phyloP scores from a whole-genome alignment of 2,113 vertebrate species.

The Bucco capensis region DNA sequence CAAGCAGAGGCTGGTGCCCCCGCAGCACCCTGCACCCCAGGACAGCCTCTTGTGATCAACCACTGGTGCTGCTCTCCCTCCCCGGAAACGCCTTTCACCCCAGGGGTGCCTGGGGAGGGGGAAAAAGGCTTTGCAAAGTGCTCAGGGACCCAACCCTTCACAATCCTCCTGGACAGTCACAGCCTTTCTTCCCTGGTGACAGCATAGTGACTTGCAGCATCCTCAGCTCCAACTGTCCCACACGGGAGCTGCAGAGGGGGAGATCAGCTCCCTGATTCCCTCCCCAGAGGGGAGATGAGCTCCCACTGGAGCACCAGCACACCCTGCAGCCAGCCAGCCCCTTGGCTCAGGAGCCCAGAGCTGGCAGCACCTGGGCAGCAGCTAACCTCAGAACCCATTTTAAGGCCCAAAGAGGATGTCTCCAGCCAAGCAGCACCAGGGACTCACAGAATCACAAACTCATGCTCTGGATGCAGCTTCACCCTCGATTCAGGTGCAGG shows the following conservation, averaged over 20 bases:
- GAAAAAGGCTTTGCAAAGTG: background rate
- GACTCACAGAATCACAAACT: no score
- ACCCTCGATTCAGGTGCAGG: rapidly evolving
- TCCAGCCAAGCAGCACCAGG: background rate
- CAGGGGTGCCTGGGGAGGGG: rapidly evolving
- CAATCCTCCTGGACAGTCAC: rapidly evolving
- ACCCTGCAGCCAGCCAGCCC: no score
- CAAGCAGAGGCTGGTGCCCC: rapidly evolving
- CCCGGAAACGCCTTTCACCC: background rate
- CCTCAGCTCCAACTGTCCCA: background rate
- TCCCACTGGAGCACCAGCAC: no score
- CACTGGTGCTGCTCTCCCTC: background rate
- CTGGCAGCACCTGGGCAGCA: background rate
- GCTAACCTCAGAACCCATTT: background rate
- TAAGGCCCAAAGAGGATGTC: background rate
- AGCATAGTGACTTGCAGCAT: rapidly evolving
- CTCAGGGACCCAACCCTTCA: background rate
- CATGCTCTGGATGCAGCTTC: background rate
- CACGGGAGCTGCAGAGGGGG: background rate
- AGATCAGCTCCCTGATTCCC: background rate
- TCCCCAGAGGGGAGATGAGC: background rate
- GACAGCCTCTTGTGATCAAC: background rate
- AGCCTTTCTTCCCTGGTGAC: background rate
- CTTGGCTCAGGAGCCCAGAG: background rate
- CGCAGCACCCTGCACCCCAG: rapidly evolving